Conservation (phyloP, 2,888 invertebrate genomes). For the Iphiclides podalirius region DNA sequence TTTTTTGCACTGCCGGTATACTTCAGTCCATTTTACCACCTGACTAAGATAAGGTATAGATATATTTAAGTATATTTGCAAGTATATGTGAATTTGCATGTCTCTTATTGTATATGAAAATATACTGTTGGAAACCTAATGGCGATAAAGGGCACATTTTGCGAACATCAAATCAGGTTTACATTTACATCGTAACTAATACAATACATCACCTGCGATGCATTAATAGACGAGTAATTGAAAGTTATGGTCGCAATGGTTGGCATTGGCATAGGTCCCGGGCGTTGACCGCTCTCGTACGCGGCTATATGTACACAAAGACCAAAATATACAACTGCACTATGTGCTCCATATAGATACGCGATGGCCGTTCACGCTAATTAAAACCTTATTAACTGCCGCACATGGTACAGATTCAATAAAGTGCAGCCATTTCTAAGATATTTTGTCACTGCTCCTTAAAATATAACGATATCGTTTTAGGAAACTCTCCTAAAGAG, state of each 20-base stretch:
- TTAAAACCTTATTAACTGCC: background rate
- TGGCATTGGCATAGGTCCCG: constrained; percentile 71
- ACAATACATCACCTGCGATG: constrained; percentile 29
- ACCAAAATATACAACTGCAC: constrained; percentile 7
- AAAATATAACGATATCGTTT: constrained; percentile 14
- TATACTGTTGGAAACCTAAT: no score
- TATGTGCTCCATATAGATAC: constrained; percentile 11
- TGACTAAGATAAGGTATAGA: no score
- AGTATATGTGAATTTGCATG: no score
- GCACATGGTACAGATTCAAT: background rate
- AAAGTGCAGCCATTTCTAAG: background rate
- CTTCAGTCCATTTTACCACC: no score
- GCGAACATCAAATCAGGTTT: constrained; percentile 19
- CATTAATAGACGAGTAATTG: constrained; percentile 34
- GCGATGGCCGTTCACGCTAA: background rate
- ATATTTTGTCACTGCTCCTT: background rate
- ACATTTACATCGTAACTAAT: constrained; percentile 16
- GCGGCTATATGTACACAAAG: constrained; percentile 26
- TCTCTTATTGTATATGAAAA: no score
- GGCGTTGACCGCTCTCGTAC: constrained; percentile 52
- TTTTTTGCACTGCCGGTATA: no score
- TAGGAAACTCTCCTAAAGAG: constrained; percentile 18
- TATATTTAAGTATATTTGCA: no score
- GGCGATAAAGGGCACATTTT: no score
- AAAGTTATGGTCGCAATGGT: constrained; percentile 51